These are phyloP conservation scores for Gandaritis pyraliata DNA, from an alignment of 2,888 invertebrate genomes.

Conservation along the genomic window DNA sequence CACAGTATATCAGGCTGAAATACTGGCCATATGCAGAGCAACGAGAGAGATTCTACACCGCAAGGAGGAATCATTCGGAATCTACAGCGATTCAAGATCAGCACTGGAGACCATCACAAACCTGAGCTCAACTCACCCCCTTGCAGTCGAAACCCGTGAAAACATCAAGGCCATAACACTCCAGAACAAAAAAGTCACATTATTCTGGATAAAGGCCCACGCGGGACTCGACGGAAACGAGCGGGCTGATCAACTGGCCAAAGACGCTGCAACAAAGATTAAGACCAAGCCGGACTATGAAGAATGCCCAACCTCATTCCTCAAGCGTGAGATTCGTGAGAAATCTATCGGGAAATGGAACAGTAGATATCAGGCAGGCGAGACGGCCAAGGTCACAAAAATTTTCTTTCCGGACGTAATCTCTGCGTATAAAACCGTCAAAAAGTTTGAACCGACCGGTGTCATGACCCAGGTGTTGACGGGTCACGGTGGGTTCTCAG, in stretches of 20 bases:
- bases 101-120: constrained; percentile 4
- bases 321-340: constrained; percentile 15
- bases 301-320: constrained; percentile 17
- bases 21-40: constrained; percentile 9
- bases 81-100: constrained; percentile 25
- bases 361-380: constrained; percentile 5
- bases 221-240: constrained; percentile 25
- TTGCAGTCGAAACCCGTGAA: constrained; percentile 5
- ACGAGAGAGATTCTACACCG: neutral
- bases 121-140: constrained; percentile 12
- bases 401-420: constrained; percentile 19
- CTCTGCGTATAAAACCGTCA: neutral
- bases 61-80: neutral
- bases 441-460: neutral
- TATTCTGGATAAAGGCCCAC: constrained; percentile 28
- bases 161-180: neutral
- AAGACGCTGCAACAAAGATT: constrained; percentile 7
- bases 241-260: constrained; percentile 22
- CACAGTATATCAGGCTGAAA: constrained; percentile 21
- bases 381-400: constrained; percentile 10
- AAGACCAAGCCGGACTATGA: constrained; percentile 20
- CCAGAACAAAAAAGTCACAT: neutral
- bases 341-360: constrained; percentile 16
- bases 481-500: constrained; percentile 5
- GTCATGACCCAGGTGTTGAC: neutral